Evolutionary conservation across 1,140 invertebrate genomes (phyloP), one percentile per base, ranked within the genome.

Genomic region (Drepana arcuata): DNA sequence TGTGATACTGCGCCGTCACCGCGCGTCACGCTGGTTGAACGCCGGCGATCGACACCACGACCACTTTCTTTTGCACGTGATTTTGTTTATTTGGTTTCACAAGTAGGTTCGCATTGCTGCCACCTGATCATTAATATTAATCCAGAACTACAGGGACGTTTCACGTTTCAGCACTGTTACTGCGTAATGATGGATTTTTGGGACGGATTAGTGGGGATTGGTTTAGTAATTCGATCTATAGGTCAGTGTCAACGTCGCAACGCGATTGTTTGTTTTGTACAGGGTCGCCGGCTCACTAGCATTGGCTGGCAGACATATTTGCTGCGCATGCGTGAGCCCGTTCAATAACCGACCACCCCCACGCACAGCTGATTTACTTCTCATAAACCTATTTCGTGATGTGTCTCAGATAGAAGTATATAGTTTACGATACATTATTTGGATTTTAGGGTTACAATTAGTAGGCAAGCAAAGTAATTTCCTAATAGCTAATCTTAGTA

Each of bases 61-160:
- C 54, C 63, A 79, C 74, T 79, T 79, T 79, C 73, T 73, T 75
- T 73, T 64, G 51, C 56, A 66, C 59, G 59, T 60, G 48, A 62
- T 57, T 57, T 54, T 62, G 54, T 64, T 59, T 63, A 28, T 49
- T 53, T 55, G 48, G n/a, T 33, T 21, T 15, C n/a, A n/a, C n/a
- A n/a, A n/a, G n/a, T n/a, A n/a, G n/a, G n/a, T n/a, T n/a, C n/a
- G n/a, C n/a, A n/a, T n/a, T n/a, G n/a, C n/a, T n/a, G n/a, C n/a
- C n/a, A n/a, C n/a, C n/a, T n/a, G n/a, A n/a, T n/a, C n/a, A n/a
- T n/a, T n/a, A n/a, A n/a, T n/a, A n/a, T n/a, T n/a, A n/a, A n/a
- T n/a, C n/a, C n/a, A n/a, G n/a, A n/a, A n/a, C n/a, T n/a, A n/a
- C n/a, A n/a, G n/a, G n/a, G n/a, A n/a, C n/a, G n/a, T n/a, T n/a